Percentiles rank a stretch among this genome's conserved stretches.
These are phyloP conservation scores for Antedon mediterranea DNA, from an alignment of 53 echinoderm and acorn worm species.

Conservation along the genomic window DNA sequence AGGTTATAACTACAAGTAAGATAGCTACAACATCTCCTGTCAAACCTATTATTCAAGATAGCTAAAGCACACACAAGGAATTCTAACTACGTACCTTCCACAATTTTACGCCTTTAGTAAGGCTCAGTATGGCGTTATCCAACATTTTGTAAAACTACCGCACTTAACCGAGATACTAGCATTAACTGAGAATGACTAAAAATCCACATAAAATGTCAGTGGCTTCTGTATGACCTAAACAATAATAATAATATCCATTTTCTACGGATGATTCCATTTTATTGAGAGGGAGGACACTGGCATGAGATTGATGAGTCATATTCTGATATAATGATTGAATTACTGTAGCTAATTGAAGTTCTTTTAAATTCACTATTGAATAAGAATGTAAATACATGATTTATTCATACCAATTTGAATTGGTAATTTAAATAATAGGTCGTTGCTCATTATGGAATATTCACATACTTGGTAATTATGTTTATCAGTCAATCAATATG, in stretches of 20 bases:
- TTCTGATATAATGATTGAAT: neutral
- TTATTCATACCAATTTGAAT: neutral
- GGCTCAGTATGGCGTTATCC: neutral
- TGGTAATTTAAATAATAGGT: neutral
- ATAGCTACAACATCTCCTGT: too few species aligned
- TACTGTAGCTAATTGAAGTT: neutral
- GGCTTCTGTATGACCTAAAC: neutral
- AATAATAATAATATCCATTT: neutral
- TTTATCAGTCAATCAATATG: neutral
- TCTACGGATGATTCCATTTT: neutral
- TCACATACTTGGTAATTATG: neutral
- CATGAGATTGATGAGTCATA: neutral
- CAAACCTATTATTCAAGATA: too few species aligned
- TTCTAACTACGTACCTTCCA: neutral
- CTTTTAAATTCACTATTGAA: neutral
- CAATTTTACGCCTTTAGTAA: neutral
- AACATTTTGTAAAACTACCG: neutral
- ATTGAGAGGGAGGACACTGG: neutral
- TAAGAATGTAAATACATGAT: neutral
- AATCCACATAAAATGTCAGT: neutral
- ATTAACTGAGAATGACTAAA: neutral
- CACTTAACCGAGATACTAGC: neutral
- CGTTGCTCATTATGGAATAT: neutral
- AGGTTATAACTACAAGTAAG: too few species aligned
- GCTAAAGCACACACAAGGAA: neutral